phyloP scores from a whole-genome alignment of 2,797 vertebrate species.

The Protosalanx chinensis region DNA sequence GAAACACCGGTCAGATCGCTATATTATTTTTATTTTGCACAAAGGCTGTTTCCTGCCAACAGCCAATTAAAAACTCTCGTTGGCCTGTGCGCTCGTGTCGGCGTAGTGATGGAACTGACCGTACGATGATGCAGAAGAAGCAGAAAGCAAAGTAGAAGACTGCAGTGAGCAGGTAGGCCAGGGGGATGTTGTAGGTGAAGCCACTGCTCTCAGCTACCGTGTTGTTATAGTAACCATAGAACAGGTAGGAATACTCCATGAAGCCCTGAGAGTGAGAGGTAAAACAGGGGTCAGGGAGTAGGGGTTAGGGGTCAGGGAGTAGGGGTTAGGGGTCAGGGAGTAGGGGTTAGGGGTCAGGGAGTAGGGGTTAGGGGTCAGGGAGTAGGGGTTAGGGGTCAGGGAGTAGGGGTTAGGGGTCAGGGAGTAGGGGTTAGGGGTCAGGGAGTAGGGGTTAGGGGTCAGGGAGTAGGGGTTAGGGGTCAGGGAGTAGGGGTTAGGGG shows the following conservation, averaged over 20 bases:
- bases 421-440: neutral
- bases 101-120: constrained; percentile 64
- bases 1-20: constrained; percentile 30
- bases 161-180: constrained; percentile 78
- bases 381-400: too few species aligned
- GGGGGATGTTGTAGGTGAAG: constrained; percentile 76
- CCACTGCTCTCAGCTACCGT: constrained; percentile 40
- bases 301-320: neutral
- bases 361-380: too few species aligned
- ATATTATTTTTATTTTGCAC: neutral
- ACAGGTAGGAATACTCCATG: constrained; percentile 84
- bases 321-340: too few species aligned
- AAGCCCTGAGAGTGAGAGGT: constrained; percentile 74
- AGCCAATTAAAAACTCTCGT: neutral
- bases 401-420: neutral
- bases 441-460: too few species aligned
- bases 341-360: too few species aligned
- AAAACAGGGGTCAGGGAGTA: neutral
- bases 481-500: too few species aligned
- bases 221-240: constrained; percentile 85
- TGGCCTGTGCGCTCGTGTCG: too few species aligned
- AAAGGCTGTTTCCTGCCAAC: neutral
- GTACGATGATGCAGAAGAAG: constrained; percentile 75
- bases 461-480: too few species aligned
- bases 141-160: constrained; percentile 76